Base-by-base conservation (phyloP, 2,888 invertebrate genomes). In the Apantesis nais region DNA sequence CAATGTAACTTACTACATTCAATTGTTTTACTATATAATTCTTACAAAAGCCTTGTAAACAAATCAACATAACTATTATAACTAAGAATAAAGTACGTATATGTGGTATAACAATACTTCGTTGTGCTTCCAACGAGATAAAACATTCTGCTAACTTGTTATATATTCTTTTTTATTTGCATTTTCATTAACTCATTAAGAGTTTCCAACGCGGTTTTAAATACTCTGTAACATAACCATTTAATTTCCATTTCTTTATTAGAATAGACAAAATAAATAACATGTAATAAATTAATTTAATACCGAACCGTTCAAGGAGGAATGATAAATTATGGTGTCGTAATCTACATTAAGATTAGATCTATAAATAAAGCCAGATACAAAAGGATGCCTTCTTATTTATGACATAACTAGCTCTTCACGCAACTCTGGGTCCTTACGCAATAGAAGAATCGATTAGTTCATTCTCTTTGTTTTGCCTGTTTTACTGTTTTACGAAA, bases 341-440 rank as follows among this genome's bases (percentile, higher is more conserved):
- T 78, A 73, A 81, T 76, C 76, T 76, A 44, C 65, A 72, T 52
- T 60, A 37, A 70, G 77, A 79, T 81, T 77, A 81, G 78, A 81
- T 67, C 62, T 62, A 74, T 81, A 79, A 79, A 74, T 78, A 78
- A 80, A 76, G 81, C 75, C 75, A 79, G 66, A 55, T 39, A 62
- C 62, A 61, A 69, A 69, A 67, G 52, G 65, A 22, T 55, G 60
- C 16, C 25, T 55, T 25, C 55, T 52, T 48, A 39, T 66, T 34
- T 61, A 61, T 61, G 34, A 34, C 3, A 61, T 22, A 34, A 61
- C 31, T 61, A 34, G 34, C 60, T 34, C 34, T 31, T 61, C 29
- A 31, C 60, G 60, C 34, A 34, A 61, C 60, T 34, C 60, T 61
- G 29, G 19, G 19, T 34, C 19, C 48, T 52, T 52, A 52, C 60